Percentiles rank a stretch among this genome's conserved stretches.
These are phyloP conservation scores for Dicyrtomina minuta DNA, from an alignment of 2,888 invertebrate species.

Conservation along the genomic window DNA sequence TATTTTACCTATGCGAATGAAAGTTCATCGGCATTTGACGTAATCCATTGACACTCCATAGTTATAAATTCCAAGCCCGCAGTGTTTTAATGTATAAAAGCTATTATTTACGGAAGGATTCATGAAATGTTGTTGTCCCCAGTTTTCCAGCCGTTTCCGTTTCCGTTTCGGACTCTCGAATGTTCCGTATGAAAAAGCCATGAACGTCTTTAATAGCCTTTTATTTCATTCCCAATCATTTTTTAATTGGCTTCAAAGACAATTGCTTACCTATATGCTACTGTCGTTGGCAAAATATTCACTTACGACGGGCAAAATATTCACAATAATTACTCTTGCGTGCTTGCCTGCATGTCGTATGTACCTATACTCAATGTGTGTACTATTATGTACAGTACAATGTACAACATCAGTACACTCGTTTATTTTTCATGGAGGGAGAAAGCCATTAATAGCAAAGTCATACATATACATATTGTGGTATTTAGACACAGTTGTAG, in stretches of 20 bases:
- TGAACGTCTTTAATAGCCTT: slow-evolving; percentile 33
- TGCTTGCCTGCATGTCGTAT: not conserved
- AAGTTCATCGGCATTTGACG: not conserved
- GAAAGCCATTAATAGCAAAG: too few species aligned
- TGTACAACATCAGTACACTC: too few species aligned
- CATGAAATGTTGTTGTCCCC: slow-evolving; percentile 32
- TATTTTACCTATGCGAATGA: not conserved
- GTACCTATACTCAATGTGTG: too few species aligned
- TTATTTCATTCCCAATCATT: slow-evolving; percentile 30
- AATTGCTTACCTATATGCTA: too few species aligned
- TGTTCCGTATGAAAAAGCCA: slow-evolving; percentile 2
- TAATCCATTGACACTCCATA: not conserved
- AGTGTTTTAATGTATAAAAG: not conserved
- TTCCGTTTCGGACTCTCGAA: not conserved
- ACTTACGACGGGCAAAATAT: not conserved
- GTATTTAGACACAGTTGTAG: too few species aligned
- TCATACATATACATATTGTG: too few species aligned
- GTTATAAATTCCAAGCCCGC: too few species aligned
- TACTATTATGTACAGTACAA: too few species aligned
- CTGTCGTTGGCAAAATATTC: too few species aligned
- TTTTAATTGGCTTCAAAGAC: not conserved
- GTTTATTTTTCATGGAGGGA: too few species aligned
- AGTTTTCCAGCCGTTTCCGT: not conserved
- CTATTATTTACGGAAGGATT: not conserved
- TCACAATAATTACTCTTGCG: not conserved